Conservation (phyloP, 2,888 invertebrate species). For the Bibio marci region DNA sequence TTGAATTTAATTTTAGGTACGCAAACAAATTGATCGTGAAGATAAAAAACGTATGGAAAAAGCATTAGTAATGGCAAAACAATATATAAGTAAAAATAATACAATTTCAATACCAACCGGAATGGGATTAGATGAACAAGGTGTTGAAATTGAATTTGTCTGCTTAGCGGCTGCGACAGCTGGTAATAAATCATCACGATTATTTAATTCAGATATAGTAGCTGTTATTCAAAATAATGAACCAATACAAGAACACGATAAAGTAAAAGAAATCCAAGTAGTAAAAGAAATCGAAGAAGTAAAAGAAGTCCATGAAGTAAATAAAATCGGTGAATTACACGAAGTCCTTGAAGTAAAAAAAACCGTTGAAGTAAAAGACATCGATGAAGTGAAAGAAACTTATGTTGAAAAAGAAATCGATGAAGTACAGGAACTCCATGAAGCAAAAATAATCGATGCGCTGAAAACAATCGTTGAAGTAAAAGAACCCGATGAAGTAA, state of each 20-base stretch:
- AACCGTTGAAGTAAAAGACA: background rate
- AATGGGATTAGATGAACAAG: background rate
- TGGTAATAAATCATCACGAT: background rate
- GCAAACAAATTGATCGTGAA: slow-evolving; percentile 43
- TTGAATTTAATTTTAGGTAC: too few species aligned
- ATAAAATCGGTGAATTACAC: background rate
- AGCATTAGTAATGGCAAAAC: slow-evolving; percentile 9
- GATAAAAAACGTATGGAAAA: slow-evolving; percentile 38
- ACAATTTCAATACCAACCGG: background rate
- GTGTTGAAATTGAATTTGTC: slow-evolving; percentile 6
- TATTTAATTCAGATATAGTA: background rate
- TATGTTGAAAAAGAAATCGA: background rate
- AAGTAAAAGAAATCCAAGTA: background rate
- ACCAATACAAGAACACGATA: background rate
- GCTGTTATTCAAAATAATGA: background rate
- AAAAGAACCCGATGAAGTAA: background rate
- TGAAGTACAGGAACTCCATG: background rate
- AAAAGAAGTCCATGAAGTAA: background rate
- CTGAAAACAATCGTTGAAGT: background rate
- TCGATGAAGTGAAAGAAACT: too few species aligned
- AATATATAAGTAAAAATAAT: background rate
- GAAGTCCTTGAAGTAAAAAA: background rate
- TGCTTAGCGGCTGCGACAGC: background rate
- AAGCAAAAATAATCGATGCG: background rate
- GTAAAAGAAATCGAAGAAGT: background rate